Percentiles rank a stretch among this genome's conserved stretches.
phyloP scores from a whole-genome alignment of 1,140 invertebrate genomes.

The Nasonia giraulti region DNA sequence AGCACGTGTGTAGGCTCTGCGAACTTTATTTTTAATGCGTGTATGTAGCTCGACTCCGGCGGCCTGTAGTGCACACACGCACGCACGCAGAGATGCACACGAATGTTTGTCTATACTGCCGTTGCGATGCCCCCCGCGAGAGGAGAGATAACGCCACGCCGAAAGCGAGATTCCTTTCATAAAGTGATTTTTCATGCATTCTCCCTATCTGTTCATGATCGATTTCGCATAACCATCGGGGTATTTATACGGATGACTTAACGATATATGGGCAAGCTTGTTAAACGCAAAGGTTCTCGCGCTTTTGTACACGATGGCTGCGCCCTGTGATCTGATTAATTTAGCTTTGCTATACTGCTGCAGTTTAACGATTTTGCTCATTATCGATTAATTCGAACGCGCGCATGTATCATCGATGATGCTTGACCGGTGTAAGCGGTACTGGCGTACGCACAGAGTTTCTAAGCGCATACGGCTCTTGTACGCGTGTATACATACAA shows the following conservation, averaged over 20 bases:
- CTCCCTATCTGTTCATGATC: too few species aligned
- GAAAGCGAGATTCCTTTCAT: not conserved
- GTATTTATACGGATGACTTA: not conserved
- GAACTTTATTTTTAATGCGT: not conserved
- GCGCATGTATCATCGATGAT: not conserved
- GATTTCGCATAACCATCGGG: not conserved
- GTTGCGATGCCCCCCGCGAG: too few species aligned
- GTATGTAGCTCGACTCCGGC: not conserved
- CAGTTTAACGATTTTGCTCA: not conserved
- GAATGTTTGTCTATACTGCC: too few species aligned
- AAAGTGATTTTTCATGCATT: not conserved
- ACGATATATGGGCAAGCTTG: not conserved
- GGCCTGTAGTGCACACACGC: not conserved
- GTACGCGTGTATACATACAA: not conserved
- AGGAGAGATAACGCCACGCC: not conserved
- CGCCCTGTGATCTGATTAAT: conserved; percentile 14
- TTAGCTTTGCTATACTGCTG: not conserved
- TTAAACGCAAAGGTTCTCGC: not conserved
- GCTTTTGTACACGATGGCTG: not conserved
- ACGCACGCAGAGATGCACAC: too few species aligned
- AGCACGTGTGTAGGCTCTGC: not conserved
- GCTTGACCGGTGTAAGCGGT: not conserved
- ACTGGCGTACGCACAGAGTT: not conserved
- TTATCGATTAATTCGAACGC: conserved; percentile 16
- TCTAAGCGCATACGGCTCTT: not conserved